Evolutionary conservation across 92 coral and sea anemone species (phyloP).

Genomic region (Heliopora coerulea): DNA sequence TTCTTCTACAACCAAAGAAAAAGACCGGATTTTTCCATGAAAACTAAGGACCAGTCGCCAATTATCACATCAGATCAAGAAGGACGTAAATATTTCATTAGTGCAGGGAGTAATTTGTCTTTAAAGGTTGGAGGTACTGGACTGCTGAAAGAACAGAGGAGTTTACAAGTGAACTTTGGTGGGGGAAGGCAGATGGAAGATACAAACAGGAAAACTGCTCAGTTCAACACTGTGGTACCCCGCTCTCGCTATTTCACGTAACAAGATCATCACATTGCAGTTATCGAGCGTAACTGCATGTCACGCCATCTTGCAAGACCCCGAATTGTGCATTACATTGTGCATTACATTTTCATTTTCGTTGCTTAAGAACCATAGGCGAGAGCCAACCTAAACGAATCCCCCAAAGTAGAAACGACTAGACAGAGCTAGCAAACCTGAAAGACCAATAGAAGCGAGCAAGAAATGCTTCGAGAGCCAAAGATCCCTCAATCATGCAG

Average conservation of each 20-base stretch:
- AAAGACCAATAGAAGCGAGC: too few relatives aligned
- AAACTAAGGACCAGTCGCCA: neutral
- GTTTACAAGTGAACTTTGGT: conserved; percentile 10
- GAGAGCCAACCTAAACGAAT: too few relatives aligned
- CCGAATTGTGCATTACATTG: too few relatives aligned
- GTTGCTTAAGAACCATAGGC: too few relatives aligned
- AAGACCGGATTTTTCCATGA: neutral
- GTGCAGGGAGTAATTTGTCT: neutral
- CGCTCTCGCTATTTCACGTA: conserved; percentile 24
- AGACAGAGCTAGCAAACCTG: too few relatives aligned
- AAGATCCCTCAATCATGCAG: too few relatives aligned
- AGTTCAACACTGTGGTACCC: conserved; percentile 1
- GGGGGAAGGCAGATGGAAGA: neutral
- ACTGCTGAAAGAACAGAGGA: conserved; percentile 7
- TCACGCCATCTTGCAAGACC: too few relatives aligned
- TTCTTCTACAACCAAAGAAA: conserved; percentile 13
- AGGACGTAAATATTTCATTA: neutral
- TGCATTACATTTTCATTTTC: too few relatives aligned
- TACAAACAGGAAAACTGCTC: neutral
- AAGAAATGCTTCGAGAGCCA: too few relatives aligned
- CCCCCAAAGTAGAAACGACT: too few relatives aligned
- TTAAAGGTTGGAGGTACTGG: conserved; percentile 27
- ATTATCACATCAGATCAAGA: neutral
- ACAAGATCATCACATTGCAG: neutral
- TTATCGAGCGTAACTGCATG: neutral